These are phyloP conservation scores for Paragorgia papillata DNA, from an alignment of 92 coral and sea anemone species.

Conservation along the genomic window DNA sequence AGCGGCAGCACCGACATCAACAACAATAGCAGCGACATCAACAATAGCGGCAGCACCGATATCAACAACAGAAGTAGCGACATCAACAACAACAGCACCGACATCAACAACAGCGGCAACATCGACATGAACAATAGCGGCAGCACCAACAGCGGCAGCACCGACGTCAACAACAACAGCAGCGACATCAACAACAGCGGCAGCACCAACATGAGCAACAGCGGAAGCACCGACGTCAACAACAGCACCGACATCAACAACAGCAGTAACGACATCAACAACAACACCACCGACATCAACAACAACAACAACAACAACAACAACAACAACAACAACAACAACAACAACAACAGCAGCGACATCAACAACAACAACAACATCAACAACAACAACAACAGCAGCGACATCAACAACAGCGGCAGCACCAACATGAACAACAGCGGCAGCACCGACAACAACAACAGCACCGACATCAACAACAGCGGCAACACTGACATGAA, in stretches of 20 bases:
- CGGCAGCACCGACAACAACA: neutral
- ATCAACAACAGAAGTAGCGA: constrained; percentile 15
- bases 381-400: too few species aligned
- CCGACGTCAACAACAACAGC: constrained; percentile 12
- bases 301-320: too few species aligned
- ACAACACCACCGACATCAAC: too few species aligned
- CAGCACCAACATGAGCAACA: constrained; percentile 21
- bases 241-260: constrained; percentile 21
- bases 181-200: constrained; percentile 4
- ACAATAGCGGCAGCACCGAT: constrained; percentile 7
- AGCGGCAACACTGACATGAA: neutral
- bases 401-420: too few species aligned
- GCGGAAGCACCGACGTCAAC: constrained; percentile 1
- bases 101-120: constrained; percentile 25
- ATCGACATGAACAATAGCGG: constrained; percentile 5
- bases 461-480: neutral
- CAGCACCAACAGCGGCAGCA: constrained; percentile 10
- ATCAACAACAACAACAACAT: too few species aligned
- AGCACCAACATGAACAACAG: too few species aligned
- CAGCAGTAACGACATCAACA: too few species aligned
- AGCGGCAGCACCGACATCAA: constrained; percentile 2
- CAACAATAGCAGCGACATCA: constrained; percentile 6
- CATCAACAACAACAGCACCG: neutral
- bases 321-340: too few species aligned
- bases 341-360: too few species aligned